These are phyloP conservation scores for Lepus timidus DNA, from an alignment of 2,113 vertebrate species.

Conservation along the genomic window DNA sequence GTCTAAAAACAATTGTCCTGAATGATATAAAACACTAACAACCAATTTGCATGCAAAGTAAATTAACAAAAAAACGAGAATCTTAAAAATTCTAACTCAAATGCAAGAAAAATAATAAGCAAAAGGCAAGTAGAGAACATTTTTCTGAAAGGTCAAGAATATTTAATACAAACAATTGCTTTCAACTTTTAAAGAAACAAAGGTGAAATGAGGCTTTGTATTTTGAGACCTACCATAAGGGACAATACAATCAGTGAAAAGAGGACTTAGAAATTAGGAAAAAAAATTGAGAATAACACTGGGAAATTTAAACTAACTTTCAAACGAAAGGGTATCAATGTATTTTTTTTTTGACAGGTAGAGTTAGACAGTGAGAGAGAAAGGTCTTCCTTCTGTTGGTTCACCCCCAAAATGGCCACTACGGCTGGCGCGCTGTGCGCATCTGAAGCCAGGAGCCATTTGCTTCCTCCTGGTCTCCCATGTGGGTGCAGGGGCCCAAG, in stretches of 20 bases:
- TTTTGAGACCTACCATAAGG: neutral
- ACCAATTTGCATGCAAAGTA: neutral
- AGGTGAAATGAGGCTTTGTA: neutral
- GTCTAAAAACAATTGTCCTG: slow-evolving; percentile 2
- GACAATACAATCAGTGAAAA: neutral
- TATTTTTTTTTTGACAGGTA: neutral
- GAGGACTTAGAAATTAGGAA: neutral
- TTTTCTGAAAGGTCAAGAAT: neutral
- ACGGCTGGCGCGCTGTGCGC: too few species aligned
- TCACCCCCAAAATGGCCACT: too few species aligned
- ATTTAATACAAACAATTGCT: neutral
- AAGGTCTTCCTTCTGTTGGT: too few species aligned
- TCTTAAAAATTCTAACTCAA: slow-evolving; percentile 37
- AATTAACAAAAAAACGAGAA: neutral
- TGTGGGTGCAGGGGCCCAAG: too few species aligned
- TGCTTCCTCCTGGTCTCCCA: too few species aligned
- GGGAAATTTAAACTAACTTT: slow-evolving; percentile 25
- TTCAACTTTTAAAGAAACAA: slow-evolving; percentile 22
- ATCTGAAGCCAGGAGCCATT: too few species aligned
- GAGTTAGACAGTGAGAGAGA: too few species aligned
- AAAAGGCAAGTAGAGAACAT: neutral
- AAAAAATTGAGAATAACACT: neutral
- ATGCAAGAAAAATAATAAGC: neutral
- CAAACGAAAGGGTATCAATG: neutral
- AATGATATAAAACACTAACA: neutral